A percentile compares a stretch with the other conserved stretches of the same genome.
Evolutionary conservation across 2,888 invertebrate genomes (phyloP).

Genomic region (Heteropelma amictum): DNA sequence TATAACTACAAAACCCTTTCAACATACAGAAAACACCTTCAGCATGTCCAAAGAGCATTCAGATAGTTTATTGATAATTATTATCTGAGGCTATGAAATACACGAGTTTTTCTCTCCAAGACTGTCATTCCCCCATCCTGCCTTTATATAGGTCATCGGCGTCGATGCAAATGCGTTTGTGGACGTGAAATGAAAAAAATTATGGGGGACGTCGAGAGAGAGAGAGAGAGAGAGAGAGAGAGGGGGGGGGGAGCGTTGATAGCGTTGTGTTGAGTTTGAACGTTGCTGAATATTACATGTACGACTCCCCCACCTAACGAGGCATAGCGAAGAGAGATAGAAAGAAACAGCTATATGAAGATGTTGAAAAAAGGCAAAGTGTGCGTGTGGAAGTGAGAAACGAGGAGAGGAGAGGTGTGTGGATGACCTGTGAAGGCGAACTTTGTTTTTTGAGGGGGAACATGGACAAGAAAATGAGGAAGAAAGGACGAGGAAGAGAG

Average conservation of each 20-base stretch:
- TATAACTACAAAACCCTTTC: too few species aligned
- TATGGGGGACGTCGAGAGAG: not conserved
- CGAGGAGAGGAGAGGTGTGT: conserved; percentile 55
- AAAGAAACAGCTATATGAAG: not conserved
- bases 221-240: conserved; percentile 7
- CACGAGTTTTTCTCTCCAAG: not conserved
- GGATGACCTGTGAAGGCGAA: conserved; percentile 39
- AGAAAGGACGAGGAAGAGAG: conserved; percentile 27
- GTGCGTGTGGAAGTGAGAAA: conserved; percentile 53
- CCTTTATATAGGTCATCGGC: conserved; percentile 75
- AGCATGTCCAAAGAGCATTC: too few species aligned
- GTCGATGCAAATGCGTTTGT: conserved; percentile 75
- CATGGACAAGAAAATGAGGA: conserved; percentile 32
- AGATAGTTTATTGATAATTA: too few species aligned
- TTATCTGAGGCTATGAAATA: not conserved
- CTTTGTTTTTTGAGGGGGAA: conserved; percentile 32
- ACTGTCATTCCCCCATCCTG: not conserved
- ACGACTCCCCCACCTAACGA: not conserved
- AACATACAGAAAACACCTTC: too few species aligned
- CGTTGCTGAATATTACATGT: conserved; percentile 38
- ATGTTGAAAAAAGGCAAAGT: conserved; percentile 17
- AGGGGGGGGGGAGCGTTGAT: conserved; percentile 11
- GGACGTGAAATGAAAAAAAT: conserved; percentile 54
- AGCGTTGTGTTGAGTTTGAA: conserved; percentile 35
- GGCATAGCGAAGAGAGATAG: not conserved